These are phyloP conservation scores for Bruchidius siliquastri DNA, from an alignment of 2,888 invertebrate genomes.

Conservation along the genomic window DNA sequence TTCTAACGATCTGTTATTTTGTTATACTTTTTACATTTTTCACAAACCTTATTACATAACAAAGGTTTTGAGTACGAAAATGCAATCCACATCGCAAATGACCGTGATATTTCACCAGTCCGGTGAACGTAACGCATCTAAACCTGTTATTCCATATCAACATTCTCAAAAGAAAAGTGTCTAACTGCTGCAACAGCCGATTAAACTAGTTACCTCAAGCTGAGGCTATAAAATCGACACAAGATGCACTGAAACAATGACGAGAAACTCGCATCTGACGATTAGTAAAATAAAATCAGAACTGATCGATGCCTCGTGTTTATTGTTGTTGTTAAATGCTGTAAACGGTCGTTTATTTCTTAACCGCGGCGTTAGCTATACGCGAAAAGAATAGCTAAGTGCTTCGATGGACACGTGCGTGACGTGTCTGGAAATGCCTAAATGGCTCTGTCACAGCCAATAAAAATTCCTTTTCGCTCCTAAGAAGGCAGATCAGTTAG, in stretches of 20 bases:
- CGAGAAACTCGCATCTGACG: neutral
- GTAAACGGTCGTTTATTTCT: neutral
- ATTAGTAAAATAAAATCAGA: neutral
- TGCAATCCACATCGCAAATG: no score
- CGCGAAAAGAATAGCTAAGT: neutral
- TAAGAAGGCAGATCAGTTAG: neutral
- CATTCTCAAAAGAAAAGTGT: no score
- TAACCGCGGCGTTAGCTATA: neutral
- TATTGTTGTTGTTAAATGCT: neutral
- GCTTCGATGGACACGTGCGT: neutral
- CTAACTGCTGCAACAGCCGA: neutral
- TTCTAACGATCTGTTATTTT: no score
- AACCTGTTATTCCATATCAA: no score
- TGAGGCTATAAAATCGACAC: neutral
- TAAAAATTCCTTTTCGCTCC: neutral
- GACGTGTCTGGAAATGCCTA: neutral
- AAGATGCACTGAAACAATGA: neutral
- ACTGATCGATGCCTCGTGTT: neutral
- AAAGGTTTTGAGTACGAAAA: no score
- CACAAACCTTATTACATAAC: no score
- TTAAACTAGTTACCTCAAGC: neutral
- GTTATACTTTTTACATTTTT: no score
- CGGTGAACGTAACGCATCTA: no score
- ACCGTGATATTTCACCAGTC: no score
- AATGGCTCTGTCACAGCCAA: neutral